phyloP scores from a whole-genome alignment of 2,113 vertebrate genomes.

The Tragulus kanchil region DNA sequence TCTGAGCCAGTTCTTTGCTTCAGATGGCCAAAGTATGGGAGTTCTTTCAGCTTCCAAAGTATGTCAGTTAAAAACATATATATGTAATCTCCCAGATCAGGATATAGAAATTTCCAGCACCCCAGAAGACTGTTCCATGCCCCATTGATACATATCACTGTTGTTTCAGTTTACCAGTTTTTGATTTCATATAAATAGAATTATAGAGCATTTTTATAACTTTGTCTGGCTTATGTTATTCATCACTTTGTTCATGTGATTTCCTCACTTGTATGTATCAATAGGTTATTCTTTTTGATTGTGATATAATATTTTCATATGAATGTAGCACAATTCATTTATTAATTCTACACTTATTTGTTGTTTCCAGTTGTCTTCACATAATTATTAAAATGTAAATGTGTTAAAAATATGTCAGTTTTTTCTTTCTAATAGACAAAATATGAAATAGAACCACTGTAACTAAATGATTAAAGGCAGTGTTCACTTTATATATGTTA shows the following conservation, averaged over 20 bases:
- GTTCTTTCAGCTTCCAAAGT: background rate
- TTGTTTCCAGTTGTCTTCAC: background rate
- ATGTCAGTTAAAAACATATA: no score
- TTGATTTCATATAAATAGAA: background rate
- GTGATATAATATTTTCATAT: background rate
- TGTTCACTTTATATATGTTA: background rate
- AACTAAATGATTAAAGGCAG: background rate
- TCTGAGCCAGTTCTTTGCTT: background rate
- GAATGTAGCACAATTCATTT: background rate
- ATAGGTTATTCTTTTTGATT: background rate
- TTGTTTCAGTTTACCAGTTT: background rate
- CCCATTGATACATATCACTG: background rate
- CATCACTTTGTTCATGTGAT: background rate
- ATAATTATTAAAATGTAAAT: background rate
- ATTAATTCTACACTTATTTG: background rate
- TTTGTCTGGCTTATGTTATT: background rate
- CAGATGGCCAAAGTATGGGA: background rate
- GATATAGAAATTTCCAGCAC: background rate
- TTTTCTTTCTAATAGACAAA: background rate
- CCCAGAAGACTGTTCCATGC: background rate
- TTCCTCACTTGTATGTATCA: background rate
- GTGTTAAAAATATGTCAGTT: background rate
- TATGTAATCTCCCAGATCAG: background rate
- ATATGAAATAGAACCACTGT: background rate
- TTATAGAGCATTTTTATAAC: background rate